These are phyloP conservation scores for Sebastes reedi DNA, from an alignment of 2,797 vertebrate species.

Conservation along the genomic window DNA sequence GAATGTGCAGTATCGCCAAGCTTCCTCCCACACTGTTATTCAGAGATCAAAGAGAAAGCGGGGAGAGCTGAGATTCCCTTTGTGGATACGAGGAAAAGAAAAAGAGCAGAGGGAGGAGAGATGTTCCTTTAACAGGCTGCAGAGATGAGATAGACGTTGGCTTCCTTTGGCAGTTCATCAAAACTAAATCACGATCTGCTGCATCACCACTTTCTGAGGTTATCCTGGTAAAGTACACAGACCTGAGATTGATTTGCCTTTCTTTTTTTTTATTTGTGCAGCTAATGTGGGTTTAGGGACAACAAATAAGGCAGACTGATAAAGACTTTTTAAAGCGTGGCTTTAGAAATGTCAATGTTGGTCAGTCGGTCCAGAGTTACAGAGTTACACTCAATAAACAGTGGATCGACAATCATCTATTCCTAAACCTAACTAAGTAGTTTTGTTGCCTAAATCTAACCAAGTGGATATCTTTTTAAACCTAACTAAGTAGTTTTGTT, in stretches of 20 bases:
- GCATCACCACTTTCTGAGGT: conserved; percentile 24
- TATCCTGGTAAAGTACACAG: background rate
- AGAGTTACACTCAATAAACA: too few relatives aligned
- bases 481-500: too few relatives aligned
- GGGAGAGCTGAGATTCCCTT: conserved; percentile 47
- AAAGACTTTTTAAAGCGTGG: background rate
- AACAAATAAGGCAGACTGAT: background rate
- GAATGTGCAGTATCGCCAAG: conserved; percentile 22
- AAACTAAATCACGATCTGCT: conserved; percentile 52
- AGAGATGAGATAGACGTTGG: conserved; percentile 38
- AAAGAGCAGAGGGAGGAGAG: conserved; percentile 20
- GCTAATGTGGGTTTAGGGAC: background rate
- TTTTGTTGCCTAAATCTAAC: too few relatives aligned
- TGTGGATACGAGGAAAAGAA: conserved; percentile 33
- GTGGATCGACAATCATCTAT: too few relatives aligned
- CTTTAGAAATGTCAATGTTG: too few relatives aligned
- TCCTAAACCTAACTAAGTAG: too few relatives aligned
- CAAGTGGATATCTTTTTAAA: too few relatives aligned
- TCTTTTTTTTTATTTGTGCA: background rate
- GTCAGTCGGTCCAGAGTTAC: too few relatives aligned
- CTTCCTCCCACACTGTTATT: conserved; percentile 50
- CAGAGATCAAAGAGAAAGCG: conserved; percentile 67
- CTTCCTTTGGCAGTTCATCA: conserved; percentile 55
- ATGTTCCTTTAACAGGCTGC: conserved; percentile 52
- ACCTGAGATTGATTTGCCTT: background rate